A percentile compares a stretch with the other conserved stretches of the same genome.
phyloP scores from a whole-genome alignment of 2,888 invertebrate species.

The Perithous albicinctus region DNA sequence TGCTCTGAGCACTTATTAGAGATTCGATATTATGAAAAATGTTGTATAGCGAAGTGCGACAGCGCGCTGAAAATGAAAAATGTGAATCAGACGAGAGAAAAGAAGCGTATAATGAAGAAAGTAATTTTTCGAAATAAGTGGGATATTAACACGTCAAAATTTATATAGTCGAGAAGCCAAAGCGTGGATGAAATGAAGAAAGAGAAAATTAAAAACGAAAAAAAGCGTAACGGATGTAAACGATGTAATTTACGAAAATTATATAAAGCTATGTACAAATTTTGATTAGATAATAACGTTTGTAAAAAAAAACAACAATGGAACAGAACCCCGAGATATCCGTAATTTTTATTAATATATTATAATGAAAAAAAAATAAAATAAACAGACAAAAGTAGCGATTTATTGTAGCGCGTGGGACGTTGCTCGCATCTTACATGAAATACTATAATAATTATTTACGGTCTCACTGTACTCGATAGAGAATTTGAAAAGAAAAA shows the following conservation, averaged over 20 bases:
- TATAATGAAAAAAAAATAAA: constrained; percentile 72
- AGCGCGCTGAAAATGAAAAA: constrained; percentile 42
- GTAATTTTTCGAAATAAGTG: constrained; percentile 68
- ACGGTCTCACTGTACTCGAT: constrained; percentile 70
- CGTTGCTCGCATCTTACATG: constrained; percentile 65
- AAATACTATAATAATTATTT: constrained; percentile 71
- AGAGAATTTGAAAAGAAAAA: constrained; percentile 55
- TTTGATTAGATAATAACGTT: constrained; percentile 79
- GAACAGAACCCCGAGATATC: constrained; percentile 67
- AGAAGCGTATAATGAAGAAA: constrained; percentile 60
- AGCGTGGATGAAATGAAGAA: constrained; percentile 60
- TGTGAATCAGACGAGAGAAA: constrained; percentile 38
- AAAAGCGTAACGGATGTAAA: constrained; percentile 55
- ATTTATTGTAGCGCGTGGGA: constrained; percentile 65
- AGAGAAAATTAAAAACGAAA: constrained; percentile 44
- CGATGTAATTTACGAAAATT: constrained; percentile 68
- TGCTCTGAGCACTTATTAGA: background rate
- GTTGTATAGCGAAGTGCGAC: constrained; percentile 59
- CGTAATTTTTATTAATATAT: constrained; percentile 81
- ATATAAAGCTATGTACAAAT: constrained; percentile 82
- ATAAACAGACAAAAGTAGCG: constrained; percentile 68
- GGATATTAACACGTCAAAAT: constrained; percentile 62
- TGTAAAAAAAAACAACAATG: constrained; percentile 74
- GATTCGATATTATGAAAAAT: constrained; percentile 56
- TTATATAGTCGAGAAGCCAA: constrained; percentile 70